phyloP scores from a whole-genome alignment of 2,797 vertebrate genomes.

The Ceryle rudis region DNA sequence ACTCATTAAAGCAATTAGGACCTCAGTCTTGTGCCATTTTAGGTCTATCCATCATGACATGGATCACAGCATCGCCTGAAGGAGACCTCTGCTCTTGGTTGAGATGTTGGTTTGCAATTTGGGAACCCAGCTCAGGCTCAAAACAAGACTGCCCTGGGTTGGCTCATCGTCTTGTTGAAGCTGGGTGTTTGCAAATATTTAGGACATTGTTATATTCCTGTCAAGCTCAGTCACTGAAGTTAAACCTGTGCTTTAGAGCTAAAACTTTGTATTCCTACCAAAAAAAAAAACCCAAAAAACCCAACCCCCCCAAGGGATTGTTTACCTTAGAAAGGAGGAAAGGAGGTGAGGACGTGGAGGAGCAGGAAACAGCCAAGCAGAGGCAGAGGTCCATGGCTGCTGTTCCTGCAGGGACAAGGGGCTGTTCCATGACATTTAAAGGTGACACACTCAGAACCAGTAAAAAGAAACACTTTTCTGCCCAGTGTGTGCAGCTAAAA shows the following conservation, averaged over 20 bases:
- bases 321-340: background rate
- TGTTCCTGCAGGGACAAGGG: background rate
- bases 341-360: background rate
- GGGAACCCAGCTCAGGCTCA: background rate
- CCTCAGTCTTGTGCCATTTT: fast-evolving
- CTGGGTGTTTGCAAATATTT: background rate
- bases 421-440: background rate
- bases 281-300: background rate
- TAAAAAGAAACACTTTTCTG: background rate
- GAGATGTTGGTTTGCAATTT: fast-evolving
- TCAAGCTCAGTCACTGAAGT: background rate
- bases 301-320: background rate
- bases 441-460: background rate
- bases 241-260: background rate
- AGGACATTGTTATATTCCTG: background rate
- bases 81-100: background rate
- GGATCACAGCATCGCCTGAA: background rate
- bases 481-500: background rate
- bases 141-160: background rate
- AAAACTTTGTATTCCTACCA: background rate
- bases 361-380: background rate
- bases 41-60: fast-evolving
- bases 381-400: background rate
- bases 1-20: background rate
- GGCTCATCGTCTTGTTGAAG: background rate